phyloP scores from a whole-genome alignment of 2,797 vertebrate species.

The Gambusia yucatana region DNA sequence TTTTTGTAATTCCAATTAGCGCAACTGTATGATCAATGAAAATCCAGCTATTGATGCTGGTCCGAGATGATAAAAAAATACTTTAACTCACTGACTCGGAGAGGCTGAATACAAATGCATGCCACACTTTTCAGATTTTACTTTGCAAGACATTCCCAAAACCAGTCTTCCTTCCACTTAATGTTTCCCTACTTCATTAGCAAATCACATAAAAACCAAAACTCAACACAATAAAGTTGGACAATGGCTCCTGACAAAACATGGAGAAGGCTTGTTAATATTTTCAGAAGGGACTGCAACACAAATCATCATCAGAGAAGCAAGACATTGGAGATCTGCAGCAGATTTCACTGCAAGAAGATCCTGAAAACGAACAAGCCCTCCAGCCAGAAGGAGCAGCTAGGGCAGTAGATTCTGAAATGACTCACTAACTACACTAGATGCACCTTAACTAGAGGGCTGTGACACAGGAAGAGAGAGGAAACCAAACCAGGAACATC shows the following conservation, averaged over 20 bases:
- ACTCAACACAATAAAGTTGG: not conserved
- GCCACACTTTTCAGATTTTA: not conserved
- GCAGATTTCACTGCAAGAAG: not conserved
- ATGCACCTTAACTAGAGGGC: constrained; percentile 99
- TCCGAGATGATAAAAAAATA: no score
- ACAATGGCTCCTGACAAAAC: not conserved
- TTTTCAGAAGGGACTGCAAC: not conserved
- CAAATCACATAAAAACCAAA: not conserved
- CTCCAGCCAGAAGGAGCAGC: constrained; percentile 99
- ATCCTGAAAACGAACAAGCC: constrained; percentile 53
- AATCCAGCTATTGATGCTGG: no score
- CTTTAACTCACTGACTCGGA: not conserved
- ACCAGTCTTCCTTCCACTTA: not conserved
- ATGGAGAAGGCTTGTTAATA: not conserved
- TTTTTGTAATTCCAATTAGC: no score
- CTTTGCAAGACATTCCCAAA: not conserved
- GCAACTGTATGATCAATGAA: no score
- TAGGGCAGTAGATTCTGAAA: constrained; percentile 96
- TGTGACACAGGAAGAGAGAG: constrained; percentile 7
- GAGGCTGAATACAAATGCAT: not conserved
- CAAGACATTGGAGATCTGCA: not conserved
- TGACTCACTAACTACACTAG: constrained; percentile 99
- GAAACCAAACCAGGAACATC: constrained; percentile 20
- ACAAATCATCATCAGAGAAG: not conserved
- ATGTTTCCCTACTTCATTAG: not conserved